Evolutionary conservation across 2,888 invertebrate species (phyloP), one percentile per base, ranked within the genome.

Genomic region (Spisula solida): DNA sequence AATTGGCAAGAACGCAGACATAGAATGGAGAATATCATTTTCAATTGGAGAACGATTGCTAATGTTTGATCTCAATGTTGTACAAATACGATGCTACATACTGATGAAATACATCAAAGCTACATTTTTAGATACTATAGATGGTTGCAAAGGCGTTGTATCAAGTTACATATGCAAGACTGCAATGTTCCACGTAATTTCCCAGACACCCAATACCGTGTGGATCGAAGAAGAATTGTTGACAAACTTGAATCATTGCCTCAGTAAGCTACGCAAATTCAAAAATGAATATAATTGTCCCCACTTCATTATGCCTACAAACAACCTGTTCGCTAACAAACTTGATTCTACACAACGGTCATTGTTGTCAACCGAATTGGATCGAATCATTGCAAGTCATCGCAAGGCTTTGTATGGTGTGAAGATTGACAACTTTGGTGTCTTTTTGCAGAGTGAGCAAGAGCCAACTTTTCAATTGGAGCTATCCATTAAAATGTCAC

Each of bases 141-240:
- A 25, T 31, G 31, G 16, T 70, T 70, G 70, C 31, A 31, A 70
- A 70, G 70, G 70, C 16, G 31, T 70, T 70, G 31, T 70, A 6
- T 70, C 70, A 6, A 70, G 66, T 66, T 66, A 66, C 29, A 66
- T 66, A 20, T 66, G 66, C n/a, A 66, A 66, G n/a, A 66, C 66
- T 4, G 66, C 29, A 4, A 2, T 66, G 20, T 66, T 66, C 29
- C 66, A 66, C 25, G n/a, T 25, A 25, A 10, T 66, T 10, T 66
- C 66, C 16, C 1, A 66, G 5, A 5, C 25, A 25, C 29, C 12
- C 4, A n/a, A 25, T 1, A 66, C 1, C 66, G 10, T 25, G 4
- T 66, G 66, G 66, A n/a, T n/a, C 10, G 66, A 66, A 66, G 25
- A 66, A 66, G 25, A 66, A 10, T 66, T 66, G 29, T 25, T 66